Conservation (phyloP, 2,888 invertebrate species). For the Timandra comae region DNA sequence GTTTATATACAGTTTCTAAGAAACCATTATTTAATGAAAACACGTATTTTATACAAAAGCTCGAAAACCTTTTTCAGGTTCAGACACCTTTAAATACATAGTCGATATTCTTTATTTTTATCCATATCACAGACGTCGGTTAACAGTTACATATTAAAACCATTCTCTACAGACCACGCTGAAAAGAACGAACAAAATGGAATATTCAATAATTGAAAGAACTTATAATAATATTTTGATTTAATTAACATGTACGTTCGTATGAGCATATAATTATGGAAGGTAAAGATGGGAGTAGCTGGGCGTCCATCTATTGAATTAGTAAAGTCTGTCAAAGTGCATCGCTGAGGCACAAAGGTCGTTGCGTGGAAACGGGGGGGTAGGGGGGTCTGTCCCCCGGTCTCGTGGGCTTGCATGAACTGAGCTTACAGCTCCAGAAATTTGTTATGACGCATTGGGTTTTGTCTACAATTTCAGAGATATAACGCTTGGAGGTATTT, state of each 20-base stretch:
- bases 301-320: slow-evolving; percentile 73
- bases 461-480: slow-evolving; percentile 49
- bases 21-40: too few species aligned
- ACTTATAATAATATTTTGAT: neutral
- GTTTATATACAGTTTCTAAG: too few species aligned
- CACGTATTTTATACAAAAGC: too few species aligned
- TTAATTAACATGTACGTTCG: too few species aligned
- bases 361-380: slow-evolving; percentile 69
- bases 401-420: slow-evolving; percentile 60
- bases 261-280: slow-evolving; percentile 41
- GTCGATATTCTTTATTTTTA: too few species aligned
- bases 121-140: too few species aligned
- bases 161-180: too few species aligned
- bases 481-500: slow-evolving; percentile 14
- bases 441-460: slow-evolving; percentile 73
- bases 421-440: slow-evolving; percentile 65
- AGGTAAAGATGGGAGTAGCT: slow-evolving; percentile 45
- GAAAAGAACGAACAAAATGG: too few species aligned
- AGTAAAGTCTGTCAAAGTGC: slow-evolving; percentile 76
- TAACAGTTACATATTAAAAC: too few species aligned
- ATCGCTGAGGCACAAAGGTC: slow-evolving; percentile 74
- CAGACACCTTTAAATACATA: too few species aligned
- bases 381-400: slow-evolving; percentile 27
- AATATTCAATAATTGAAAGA: too few species aligned
- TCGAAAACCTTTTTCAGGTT: too few species aligned